phyloP scores from a whole-genome alignment of 92 coral and sea anemone species.

The Siderastrea siderea region DNA sequence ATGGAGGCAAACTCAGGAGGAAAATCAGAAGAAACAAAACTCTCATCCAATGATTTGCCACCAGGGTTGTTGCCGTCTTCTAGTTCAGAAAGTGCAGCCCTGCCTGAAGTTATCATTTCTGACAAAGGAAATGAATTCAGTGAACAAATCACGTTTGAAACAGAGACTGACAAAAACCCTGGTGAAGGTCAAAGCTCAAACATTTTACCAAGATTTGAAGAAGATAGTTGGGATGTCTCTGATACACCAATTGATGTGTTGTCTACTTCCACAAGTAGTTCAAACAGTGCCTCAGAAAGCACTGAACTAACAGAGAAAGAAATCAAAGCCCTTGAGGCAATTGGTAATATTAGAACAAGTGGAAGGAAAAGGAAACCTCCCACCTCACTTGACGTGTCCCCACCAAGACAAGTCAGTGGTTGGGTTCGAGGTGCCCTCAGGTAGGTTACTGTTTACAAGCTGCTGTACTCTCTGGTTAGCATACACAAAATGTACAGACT shows the following conservation, averaged over 20 bases:
- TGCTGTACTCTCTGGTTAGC: background rate
- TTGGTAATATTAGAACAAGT: constrained; percentile 93
- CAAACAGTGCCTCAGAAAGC: constrained; percentile 51
- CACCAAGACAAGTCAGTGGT: constrained; percentile 88
- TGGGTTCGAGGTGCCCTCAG: constrained; percentile 97
- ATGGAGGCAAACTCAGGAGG: constrained; percentile 32
- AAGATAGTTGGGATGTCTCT: constrained; percentile 43
- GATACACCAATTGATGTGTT: constrained; percentile 65
- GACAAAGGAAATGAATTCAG: constrained; percentile 6
- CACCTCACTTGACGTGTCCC: constrained; percentile 84
- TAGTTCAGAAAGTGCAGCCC: background rate
- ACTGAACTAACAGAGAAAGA: constrained; percentile 86
- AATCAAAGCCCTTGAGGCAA: constrained; percentile 82
- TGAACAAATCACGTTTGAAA: background rate
- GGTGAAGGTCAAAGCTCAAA: background rate
- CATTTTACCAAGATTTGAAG: constrained; percentile 23
- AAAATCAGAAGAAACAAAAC: background rate
- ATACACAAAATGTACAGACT: too few relatives aligned
- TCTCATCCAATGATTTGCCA: background rate
- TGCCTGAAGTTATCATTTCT: background rate
- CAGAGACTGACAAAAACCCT: constrained; percentile 5
- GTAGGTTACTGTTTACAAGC: constrained; percentile 46
- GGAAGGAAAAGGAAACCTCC: constrained; percentile 98
- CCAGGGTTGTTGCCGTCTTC: constrained; percentile 7
- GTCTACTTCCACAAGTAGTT: constrained; percentile 63